Evolutionary conservation across 2,797 vertebrate species (phyloP).

Genomic region (Myiotriccus ornatus): DNA sequence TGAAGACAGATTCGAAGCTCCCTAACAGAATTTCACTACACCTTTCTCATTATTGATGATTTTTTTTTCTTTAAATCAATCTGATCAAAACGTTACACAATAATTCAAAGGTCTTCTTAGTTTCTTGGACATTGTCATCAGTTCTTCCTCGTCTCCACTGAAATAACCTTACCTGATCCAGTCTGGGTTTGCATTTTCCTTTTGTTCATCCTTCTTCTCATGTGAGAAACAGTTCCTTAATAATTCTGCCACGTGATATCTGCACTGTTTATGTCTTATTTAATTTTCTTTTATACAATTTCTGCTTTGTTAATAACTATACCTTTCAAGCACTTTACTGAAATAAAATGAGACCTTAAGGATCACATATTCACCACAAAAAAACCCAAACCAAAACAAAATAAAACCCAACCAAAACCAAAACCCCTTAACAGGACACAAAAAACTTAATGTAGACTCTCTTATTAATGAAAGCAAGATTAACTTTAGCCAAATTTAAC

Average conservation of each 20-base stretch:
- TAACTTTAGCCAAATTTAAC: neutral
- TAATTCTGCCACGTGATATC: neutral
- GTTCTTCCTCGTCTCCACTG: neutral
- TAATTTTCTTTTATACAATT: neutral
- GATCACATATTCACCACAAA: neutral
- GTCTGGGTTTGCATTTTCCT: neutral
- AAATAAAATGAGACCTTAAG: neutral
- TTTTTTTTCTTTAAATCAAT: neutral
- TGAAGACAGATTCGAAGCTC: neutral
- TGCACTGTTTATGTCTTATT: neutral
- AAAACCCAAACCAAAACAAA: accelerated
- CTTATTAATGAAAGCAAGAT: neutral
- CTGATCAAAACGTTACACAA: neutral
- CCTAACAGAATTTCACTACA: neutral
- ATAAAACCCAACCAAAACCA: no score
- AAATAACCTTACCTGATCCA: neutral
- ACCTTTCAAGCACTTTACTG: neutral
- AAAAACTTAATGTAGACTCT: neutral
- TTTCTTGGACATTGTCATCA: accelerated
- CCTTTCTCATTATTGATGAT: neutral
- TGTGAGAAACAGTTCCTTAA: neutral
- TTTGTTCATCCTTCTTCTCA: neutral
- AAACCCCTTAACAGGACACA: neutral
- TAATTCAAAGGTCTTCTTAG: neutral
- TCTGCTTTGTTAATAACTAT: neutral